Base-by-base conservation (phyloP, 2,888 invertebrate genomes). In the Saturnia japonica region DNA sequence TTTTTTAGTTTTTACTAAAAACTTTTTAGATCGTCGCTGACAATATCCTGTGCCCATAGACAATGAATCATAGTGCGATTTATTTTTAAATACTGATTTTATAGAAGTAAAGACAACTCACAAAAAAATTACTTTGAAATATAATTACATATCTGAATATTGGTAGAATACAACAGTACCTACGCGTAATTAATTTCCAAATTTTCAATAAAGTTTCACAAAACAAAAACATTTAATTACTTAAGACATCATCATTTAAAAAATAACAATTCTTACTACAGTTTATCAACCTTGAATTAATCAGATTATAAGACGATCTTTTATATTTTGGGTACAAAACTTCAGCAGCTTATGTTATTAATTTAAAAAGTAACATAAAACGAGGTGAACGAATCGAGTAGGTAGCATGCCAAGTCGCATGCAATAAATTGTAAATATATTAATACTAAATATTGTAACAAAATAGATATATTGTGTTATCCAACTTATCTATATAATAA, bases 341-440 rank as follows among this genome's bases (percentile, higher is more conserved):
- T 40, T 40, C 40, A 40, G n/a, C 40, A 64, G 12, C 34, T 9
- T 40, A 1, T 4, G 40, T 68, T 14, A 68, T 51, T 57, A 54
- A 34, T 40, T 54, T 68, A 75, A 76, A 76, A 66, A 71, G 69
- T 71, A 73, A 72, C 69, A 72, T 74, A 72, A 64, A 64, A 68
- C 71, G 71, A 71, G 72, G 70, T 72, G 71, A 74, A 72, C 73
- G 71, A 73, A 74, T 70, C 71, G 72, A 51, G 51, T 68, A 51
- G 71, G 70, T 66, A 66, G 68, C 70, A 62, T 72, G 70, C 69
- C 68, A 70, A 75, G 73, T 78, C 73, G 74, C 78, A 74, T 80
- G 78, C 75, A 72, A 75, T 74, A 76, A 78, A 78, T 77, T 74
- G 75, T n/a, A n/a, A n/a, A n/a, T n/a, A n/a, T n/a, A n/a, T n/a